These are phyloP conservation scores for Megaustenia siamemsis DNA, from an alignment of 2,888 invertebrate species.

Conservation along the genomic window DNA sequence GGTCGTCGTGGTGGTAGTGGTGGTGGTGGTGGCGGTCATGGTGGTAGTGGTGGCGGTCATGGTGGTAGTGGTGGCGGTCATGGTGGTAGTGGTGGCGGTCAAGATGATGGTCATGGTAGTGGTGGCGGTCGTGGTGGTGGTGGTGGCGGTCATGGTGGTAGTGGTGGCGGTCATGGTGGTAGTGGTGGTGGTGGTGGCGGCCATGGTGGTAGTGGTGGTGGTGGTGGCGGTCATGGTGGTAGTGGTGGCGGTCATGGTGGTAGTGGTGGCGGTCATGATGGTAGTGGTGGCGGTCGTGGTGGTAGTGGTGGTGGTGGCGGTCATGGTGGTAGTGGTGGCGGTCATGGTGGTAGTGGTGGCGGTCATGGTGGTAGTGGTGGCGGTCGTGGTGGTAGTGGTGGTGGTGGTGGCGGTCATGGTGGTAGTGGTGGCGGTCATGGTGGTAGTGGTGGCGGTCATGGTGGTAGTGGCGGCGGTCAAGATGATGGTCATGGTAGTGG, in stretches of 20 bases:
- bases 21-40: slow-evolving; percentile 12
- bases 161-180: neutral
- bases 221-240: neutral
- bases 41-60: slow-evolving; percentile 27
- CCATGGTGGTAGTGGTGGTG: neutral
- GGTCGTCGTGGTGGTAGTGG: neutral
- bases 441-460: slow-evolving; percentile 12
- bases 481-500: neutral
- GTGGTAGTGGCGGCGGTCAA: slow-evolving; percentile 1
- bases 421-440: slow-evolving; percentile 34
- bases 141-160: neutral
- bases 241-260: neutral
- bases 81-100: too few species aligned
- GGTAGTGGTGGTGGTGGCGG: neutral
- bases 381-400: slow-evolving; percentile 41
- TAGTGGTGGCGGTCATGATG: neutral
- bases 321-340: neutral
- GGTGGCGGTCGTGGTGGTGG: neutral
- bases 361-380: neutral
- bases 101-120: neutral
- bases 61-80: too few species aligned
- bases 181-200: neutral
- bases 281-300: neutral
- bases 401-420: slow-evolving; percentile 41
- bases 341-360: neutral